Base-by-base conservation (phyloP, 2,888 invertebrate genomes). In the Oligia strigilis region DNA sequence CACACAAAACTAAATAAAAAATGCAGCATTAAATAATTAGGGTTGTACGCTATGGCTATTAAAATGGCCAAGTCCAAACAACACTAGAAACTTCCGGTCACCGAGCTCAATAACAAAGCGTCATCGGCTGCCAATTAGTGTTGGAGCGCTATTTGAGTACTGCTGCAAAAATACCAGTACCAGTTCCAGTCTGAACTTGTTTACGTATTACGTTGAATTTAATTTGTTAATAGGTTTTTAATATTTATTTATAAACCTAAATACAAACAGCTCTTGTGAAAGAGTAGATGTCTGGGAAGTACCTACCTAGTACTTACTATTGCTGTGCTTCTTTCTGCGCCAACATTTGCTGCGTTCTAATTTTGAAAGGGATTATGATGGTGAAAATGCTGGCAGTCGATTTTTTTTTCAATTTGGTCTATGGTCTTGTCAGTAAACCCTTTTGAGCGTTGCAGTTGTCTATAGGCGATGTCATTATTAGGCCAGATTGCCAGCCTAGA, bases 81-180 rank as follows among this genome's bases (percentile, higher is more conserved):
- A 82, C 90, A 90, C 91, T 90, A 89, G 82, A 90, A 89, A 90
- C 78, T 90, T 89, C 90, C 85, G 91, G 91, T 91, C 91, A 91
- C 90, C 87, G 87, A 71, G 73, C 77, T 70, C 82, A 78, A 79
- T 86, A 90, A 90, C 90, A 91, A 91, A 90, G 88, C 83, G 70
- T 82, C 87, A 86, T 89, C 88, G 91, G 82, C 84, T 87, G 88
- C 91, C 91, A 91, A 91, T 91, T 91, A 91, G 91, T 80, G 88
- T 84, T 76, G 69, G 77, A 77, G 80, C 76, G 40, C 75, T 79
- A 73, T 85, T 84, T 84, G 85, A 86, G 78, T n/a, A 86, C 60
- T 71, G 62, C 79, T 78, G 85, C 85, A 78, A 84, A 86, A 86
- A 87, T 86, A 84, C 79, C 65, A 76, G 67, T 66, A 76, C 60